Percentiles rank a stretch among this genome's conserved stretches.
Evolutionary conservation across 2,888 invertebrate genomes (phyloP).

Genomic region (Stenolophus ochropezus): DNA sequence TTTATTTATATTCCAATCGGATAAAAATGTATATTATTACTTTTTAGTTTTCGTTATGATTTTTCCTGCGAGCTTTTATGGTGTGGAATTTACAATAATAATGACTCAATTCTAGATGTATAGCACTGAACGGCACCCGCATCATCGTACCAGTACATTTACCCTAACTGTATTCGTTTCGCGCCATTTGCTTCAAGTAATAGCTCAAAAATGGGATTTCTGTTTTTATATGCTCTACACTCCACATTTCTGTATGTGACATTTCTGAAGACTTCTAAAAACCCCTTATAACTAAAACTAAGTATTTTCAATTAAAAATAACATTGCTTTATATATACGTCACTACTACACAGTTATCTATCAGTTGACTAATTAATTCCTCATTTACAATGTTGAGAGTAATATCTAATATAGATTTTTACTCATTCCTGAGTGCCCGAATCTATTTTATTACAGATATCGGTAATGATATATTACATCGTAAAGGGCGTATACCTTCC

Average conservation of each 20-base stretch:
- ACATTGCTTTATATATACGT: too few relatives aligned
- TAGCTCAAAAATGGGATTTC: slow-evolving; percentile 70
- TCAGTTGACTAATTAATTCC: too few relatives aligned
- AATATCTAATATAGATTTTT: too few relatives aligned
- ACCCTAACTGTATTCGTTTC: slow-evolving; percentile 72
- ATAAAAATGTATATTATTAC: not conserved
- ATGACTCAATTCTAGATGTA: slow-evolving; percentile 58
- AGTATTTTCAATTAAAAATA: not conserved
- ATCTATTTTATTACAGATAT: too few relatives aligned
- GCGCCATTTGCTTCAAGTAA: slow-evolving; percentile 72
- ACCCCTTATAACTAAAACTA: not conserved
- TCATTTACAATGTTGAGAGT: too few relatives aligned
- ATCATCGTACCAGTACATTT: slow-evolving; percentile 69
- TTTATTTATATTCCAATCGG: slow-evolving; percentile 1
- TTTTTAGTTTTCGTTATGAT: slow-evolving; percentile 44
- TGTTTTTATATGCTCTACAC: slow-evolving; percentile 66
- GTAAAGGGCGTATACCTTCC: too few relatives aligned
- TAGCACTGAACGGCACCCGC: slow-evolving; percentile 64
- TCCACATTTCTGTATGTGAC: not conserved
- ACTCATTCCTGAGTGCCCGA: too few relatives aligned
- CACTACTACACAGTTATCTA: too few relatives aligned
- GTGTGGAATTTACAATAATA: slow-evolving; percentile 58
- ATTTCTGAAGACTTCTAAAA: not conserved
- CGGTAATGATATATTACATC: too few relatives aligned
- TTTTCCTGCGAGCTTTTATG: slow-evolving; percentile 52